Base-by-base conservation (phyloP, 2,797 vertebrate genomes). In the Gorsachius magnificus region DNA sequence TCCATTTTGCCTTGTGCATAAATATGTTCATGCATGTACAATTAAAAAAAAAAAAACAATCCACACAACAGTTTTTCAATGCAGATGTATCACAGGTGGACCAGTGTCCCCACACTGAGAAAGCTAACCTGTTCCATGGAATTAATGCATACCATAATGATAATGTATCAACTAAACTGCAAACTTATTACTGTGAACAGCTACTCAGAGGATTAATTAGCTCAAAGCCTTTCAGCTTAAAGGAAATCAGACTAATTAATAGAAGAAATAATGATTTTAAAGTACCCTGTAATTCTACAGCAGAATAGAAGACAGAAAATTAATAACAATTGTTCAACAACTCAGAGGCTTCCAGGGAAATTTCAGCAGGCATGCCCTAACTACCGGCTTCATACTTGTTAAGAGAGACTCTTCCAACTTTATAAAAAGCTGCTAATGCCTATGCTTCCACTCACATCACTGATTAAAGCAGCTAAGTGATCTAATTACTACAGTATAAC, bases 201-300 rank as follows among this genome's bases (percentile, higher is more conserved):
- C 54, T 86, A 86, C 87, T 94, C 78, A 69, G 45, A 86, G n/a
- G 18, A 94, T 65, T 92, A 88, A 88, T 90, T 81, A 93, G 29
- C 72, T 78, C 22, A 69, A 74, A 85, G 63, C 16, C 60, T 85
- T 74, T 66, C 60, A 63, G 79, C 85, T 91, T 83, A 88, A 91
- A 83, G 80, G 57, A 86, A 91, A 65, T 63, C 66, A 83, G 50
- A 45, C 57, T 90, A 81, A 83, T 93, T 93, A 74, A 81, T n/a
- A 48, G 68, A 76, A 50, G 46, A 83, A 48, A 78, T 12, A 56
- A 85, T 60, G 21, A 68, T 57, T 79, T 79, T 79, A 20, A 86
- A 86, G 41, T 79, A 77, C 26, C 22, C 19, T 70, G 36, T 13
- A 87, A 66, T 79, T 84, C 56, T 66, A 79, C 31, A 66, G 63